Percentiles rank a stretch among this genome's conserved stretches.
Conservation (phyloP, 2,797 vertebrate species). For the Acropternis orthonyx region DNA sequence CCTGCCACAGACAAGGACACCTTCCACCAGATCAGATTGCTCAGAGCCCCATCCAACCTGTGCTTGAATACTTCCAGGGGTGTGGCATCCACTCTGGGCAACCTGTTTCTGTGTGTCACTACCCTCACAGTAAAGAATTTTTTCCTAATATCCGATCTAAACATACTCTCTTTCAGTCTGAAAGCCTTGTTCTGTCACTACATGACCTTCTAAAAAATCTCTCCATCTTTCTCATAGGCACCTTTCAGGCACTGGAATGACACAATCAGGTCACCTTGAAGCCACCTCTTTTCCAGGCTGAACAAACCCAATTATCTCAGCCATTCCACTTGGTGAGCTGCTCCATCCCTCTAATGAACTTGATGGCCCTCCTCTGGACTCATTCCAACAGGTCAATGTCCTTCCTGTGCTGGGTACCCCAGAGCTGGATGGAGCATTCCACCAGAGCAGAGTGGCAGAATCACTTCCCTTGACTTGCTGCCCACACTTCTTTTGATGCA, state of each 20-base stretch:
- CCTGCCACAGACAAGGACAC: background rate
- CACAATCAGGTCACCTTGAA: background rate
- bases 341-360: background rate
- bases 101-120: background rate
- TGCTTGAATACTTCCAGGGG: background rate
- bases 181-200: background rate
- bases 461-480: background rate
- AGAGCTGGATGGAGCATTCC: background rate
- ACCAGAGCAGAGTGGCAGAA: background rate
- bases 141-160: background rate
- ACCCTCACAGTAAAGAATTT: background rate
- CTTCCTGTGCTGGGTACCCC: background rate
- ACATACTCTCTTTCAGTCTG: background rate
- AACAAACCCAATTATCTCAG: background rate
- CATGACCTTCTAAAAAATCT: background rate
- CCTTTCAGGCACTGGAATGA: background rate
- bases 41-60: background rate
- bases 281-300: background rate
- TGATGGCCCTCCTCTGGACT: background rate
- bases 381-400: rapidly evolving
- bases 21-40: background rate
- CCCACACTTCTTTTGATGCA: rapidly evolving
- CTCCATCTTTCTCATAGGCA: background rate
- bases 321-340: background rate
- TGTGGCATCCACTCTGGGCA: background rate